These are phyloP conservation scores for Cheiracanthium punctorium DNA, from an alignment of 2,888 invertebrate species.

Conservation along the genomic window DNA sequence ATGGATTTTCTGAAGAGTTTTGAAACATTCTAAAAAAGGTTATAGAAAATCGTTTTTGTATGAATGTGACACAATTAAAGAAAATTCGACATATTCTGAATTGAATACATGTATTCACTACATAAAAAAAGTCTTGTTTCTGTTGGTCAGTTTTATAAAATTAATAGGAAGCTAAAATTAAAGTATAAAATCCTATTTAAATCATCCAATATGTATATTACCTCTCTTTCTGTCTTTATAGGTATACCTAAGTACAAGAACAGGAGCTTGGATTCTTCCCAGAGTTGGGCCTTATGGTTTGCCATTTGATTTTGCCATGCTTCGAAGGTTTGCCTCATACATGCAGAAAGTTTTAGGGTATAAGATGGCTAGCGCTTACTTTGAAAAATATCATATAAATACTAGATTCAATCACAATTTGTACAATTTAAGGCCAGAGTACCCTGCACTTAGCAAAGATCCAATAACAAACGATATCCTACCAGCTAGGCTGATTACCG, in stretches of 20 bases:
- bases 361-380: conserved; percentile 31
- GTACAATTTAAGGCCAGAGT: conserved; percentile 37
- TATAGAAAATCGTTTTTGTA: too few species aligned
- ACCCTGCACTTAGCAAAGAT: conserved; percentile 39
- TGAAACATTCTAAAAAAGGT: too few species aligned
- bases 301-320: conserved; percentile 51
- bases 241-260: conserved; percentile 61
- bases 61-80: too few species aligned
- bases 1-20: too few species aligned
- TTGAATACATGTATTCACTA: too few species aligned
- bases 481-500: conserved; percentile 48
- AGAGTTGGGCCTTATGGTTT: conserved; percentile 61
- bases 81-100: too few species aligned
- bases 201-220: too few species aligned
- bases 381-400: conserved; percentile 30
- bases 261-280: conserved; percentile 57
- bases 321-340: conserved; percentile 30
- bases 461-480: conserved; percentile 64
- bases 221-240: too few species aligned
- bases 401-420: conserved; percentile 56
- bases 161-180: too few species aligned
- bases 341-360: conserved; percentile 29
- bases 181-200: too few species aligned
- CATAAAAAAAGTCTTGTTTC: too few species aligned
- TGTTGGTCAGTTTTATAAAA: too few species aligned